Base-by-base conservation (phyloP, 2,888 invertebrate genomes). In the Plagodis pulveraria region DNA sequence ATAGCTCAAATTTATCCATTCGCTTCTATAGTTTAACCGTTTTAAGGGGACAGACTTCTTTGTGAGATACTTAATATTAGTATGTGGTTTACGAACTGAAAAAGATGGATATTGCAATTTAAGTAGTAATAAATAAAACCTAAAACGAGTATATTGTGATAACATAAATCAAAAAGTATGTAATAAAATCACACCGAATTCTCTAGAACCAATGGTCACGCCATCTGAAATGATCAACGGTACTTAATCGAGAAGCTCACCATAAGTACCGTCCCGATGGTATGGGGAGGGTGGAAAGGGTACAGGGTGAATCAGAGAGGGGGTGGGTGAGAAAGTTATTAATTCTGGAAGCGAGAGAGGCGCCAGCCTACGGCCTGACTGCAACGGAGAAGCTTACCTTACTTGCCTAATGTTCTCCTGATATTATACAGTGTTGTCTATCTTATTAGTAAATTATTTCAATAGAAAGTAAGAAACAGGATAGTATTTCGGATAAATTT, bases 271-370 rank as follows among this genome's bases (percentile, higher is more conserved):
- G 56, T 68, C 48, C 66, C 11, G 43, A 67, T 69, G 69, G 77
- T 65, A 63, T 75, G 78, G 72, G 79, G 59, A 68, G 73, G 75
- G 72, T 69, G 66, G 62, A 47, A 65, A 68, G 76, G 73, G 78
- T 71, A 57, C 62, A 61, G 72, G 64, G 72, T 60, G 67, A 70
- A 62, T 44, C 47, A 65, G 70, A 72, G 71, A 52, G 60, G 71
- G 70, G 67, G 73, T 56, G 82, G 82, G 85, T 80, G 78, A 84
- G 86, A 87, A 90, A 91, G 91, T 91, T 91, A 91, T 91, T 91
- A 91, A 91, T 91, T 91, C 91, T 90, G 84, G 88, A 87, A 87
- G 89, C 87, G 89, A 87, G 85, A 87, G 85, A 85, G 87, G 85
- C 87, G 88, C 89, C 87, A 84, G 87, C 89, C 90, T 89, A 88